Base-by-base conservation (phyloP, 1,140 invertebrate species). In the Epicauta chinensis region DNA sequence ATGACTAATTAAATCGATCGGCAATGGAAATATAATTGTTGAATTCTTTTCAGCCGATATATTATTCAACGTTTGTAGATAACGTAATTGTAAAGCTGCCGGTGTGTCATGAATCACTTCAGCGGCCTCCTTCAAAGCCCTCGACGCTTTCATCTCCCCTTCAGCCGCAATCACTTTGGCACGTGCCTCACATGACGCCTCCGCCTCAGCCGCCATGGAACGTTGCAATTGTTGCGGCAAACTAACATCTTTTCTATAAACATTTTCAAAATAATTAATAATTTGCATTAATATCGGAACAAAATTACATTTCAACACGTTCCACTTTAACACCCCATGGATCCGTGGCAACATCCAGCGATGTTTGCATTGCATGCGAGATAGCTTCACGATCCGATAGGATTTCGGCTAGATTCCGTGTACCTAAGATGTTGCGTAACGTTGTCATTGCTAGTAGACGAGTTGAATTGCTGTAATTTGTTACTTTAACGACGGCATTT, bases 321-420 rank as follows among this genome's bases (percentile, higher is more conserved):
- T 97, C 91, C 0, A 97, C 93, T 76, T 96, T 93, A 11, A 97
- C 91, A n/a, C 94, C 94, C 93, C 94, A 97, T 31, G 89, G 89
- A 62, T 95, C 92, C 3, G 94, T 97, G n/a, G 91, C 91, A 46
- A 92, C 89, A 65, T 94, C 89, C 23, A 95, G 72, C 23, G 79
- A 63, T 16, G 61, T 68, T 73, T 95, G 90, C 91, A 95, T 91
- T 51, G 83, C 81, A 67, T 86, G 83, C 29, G 88, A 91, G 52
- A 98, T 97, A 4, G 84, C 82, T 70, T 97, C 94, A 15, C 93
- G 75, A 64, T 98, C 93, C 2, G 89, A 87, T 1, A 97, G 75
- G 48, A 96, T 87, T 73, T 96, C 91, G 7, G 89, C 84, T 38
- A 98, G 75, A 66, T 92, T 93, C 47, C 91, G 81, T 16, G 93